phyloP scores from a whole-genome alignment of 2,888 invertebrate genomes.

The Platypus cylindrus region DNA sequence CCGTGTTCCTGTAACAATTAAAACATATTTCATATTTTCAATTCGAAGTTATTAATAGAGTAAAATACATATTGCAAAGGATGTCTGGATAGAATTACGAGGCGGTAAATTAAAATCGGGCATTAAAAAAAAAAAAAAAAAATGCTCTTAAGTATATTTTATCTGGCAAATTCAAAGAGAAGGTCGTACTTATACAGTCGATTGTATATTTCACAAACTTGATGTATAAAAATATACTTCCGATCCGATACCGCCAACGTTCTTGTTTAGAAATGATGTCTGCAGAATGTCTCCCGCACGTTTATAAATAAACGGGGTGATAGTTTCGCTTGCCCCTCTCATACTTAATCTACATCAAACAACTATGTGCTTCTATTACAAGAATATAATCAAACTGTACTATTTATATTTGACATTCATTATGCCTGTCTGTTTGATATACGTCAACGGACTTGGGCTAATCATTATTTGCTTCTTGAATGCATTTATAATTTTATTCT shows the following conservation, averaged over 20 bases:
- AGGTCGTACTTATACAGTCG: conserved; percentile 25
- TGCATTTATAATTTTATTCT: no score
- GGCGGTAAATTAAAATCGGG: no score
- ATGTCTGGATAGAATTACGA: no score
- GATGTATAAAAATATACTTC: conserved; percentile 31
- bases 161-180: conserved; percentile 22
- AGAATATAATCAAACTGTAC: conserved; percentile 17
- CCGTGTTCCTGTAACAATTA: conserved; percentile 42
- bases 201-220: conserved; percentile 29
- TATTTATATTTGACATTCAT: conserved; percentile 26
- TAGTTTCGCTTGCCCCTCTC: conserved; percentile 31
- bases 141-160: no score
- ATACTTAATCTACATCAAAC: conserved; percentile 27
- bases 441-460: conserved; percentile 11
- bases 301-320: conserved; percentile 33
- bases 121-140: no score
- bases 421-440: conserved; percentile 19
- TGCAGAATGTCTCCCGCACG: conserved; percentile 32
- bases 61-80: no score
- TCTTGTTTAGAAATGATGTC: conserved; percentile 31
- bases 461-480: conserved; percentile 21
- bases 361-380: conserved; percentile 24
- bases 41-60: no score
- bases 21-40: no score
- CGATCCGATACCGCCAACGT: conserved; percentile 24